Evolutionary conservation across 1,140 invertebrate species (phyloP), one percentile per base, ranked within the genome.

Genomic region (Drosophila varians): DNA sequence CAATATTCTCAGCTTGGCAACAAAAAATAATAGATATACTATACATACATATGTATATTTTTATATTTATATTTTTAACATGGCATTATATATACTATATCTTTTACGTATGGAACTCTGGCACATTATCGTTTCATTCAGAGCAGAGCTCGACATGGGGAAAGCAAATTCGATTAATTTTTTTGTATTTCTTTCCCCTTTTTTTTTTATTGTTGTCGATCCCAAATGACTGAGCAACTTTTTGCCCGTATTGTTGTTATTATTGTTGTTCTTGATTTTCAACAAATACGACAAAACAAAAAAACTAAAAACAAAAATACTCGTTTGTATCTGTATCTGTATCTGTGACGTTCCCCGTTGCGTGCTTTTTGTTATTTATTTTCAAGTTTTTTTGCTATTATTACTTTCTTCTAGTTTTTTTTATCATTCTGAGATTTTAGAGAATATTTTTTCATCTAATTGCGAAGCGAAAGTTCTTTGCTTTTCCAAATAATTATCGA

Each of bases 291-390:
- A 55, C 23, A 28, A 45, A 45, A 12, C 7, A 21, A 47, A 11
- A 26, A 26, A 12, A 55, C 4, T 12, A 47, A 11, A 46, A 26
- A 12, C 25, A 55, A 19, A 54, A 55, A 60, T 62, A 60, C 28
- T 28, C 16, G 34, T 40, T 52, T 58, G 40, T 45, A 31, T 58
- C 42, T 58, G 14, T 34, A 14, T 16, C 34, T 25, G 21, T 42
- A 23, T 11, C 18, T 42, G 6, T 43, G 16, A n/a, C 45, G 23
- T 12, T 12, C 8, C 23, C 8, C 21, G 9, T 72, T 36, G 56
- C 69, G 56, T 72, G 48, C 31, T 36, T 36, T 54, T 73, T 47
- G 34, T 56, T 69, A 56, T 69, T 69, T 56, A 42, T 62, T 73
- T 73, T 72, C n/a, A n/a, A n/a, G n/a, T n/a, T 53, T 72, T 70